Evolutionary conservation across 2,113 vertebrate species (phyloP).

Genomic region (Rhagologus leucostigma): DNA sequence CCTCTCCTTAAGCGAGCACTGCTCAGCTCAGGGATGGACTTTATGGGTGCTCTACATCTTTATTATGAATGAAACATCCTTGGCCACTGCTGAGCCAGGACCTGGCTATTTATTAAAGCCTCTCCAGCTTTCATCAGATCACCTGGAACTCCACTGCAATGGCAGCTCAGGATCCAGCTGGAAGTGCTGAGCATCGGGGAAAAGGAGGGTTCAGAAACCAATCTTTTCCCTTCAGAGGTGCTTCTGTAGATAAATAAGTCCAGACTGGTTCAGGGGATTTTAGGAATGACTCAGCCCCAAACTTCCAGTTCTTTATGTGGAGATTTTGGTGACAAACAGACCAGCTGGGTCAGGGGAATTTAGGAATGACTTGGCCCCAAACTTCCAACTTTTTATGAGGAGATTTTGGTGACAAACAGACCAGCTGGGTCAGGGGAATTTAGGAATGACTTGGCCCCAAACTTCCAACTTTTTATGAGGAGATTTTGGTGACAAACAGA

Average conservation of each 20-base stretch:
- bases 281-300: not conserved
- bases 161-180: not conserved
- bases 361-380: not conserved
- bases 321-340: not conserved
- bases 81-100: not conserved
- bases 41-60: not conserved
- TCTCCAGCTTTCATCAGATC: not conserved
- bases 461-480: not conserved
- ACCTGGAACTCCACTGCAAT: not conserved
- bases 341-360: not conserved
- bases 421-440: not conserved
- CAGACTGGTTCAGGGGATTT: not conserved
- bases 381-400: not conserved
- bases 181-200: not conserved
- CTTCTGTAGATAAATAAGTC: accelerated
- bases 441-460: not conserved
- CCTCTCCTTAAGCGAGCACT: not conserved
- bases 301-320: not conserved
- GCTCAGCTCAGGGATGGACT: not conserved
- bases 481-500: not conserved
- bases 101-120: not conserved
- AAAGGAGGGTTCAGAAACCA: not conserved
- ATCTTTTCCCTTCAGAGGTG: not conserved
- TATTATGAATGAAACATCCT: not conserved
- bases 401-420: not conserved